phyloP scores from a whole-genome alignment of 1,140 invertebrate species.

The Eumaeus atala region DNA sequence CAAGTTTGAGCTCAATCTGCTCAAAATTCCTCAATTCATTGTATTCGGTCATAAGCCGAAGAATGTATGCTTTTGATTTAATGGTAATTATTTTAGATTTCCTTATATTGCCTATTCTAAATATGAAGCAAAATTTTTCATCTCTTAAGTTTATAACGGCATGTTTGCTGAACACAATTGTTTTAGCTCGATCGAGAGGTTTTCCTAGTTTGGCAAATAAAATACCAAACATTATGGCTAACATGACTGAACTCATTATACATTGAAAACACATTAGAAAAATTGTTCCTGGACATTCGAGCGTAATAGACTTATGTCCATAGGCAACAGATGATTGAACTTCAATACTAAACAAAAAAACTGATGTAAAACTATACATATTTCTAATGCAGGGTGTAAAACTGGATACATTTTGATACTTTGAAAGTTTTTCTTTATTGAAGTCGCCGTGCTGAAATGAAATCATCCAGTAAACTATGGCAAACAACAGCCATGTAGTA shows the following conservation, averaged over 20 bases:
- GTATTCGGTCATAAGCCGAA: constrained; percentile 83
- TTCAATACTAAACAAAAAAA: constrained; percentile 92
- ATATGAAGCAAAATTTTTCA: constrained; percentile 90
- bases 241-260: constrained; percentile 92
- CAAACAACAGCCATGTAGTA: constrained; percentile 91
- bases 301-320: constrained; percentile 81
- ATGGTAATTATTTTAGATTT: constrained; percentile 95
- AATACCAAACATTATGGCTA: constrained; percentile 80
- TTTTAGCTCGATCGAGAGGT: constrained; percentile 94
- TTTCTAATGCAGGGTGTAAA: constrained; percentile 89
- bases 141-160: constrained; percentile 89
- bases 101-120: constrained; percentile 94
- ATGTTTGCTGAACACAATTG: constrained; percentile 91
- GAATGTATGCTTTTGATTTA: constrained; percentile 86
- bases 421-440: constrained; percentile 78
- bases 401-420: constrained; percentile 73
- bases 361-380: constrained; percentile 87
- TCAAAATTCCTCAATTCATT: constrained; percentile 77
- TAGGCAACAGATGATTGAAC: constrained; percentile 92
- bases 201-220: constrained; percentile 96
- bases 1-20: constrained; percentile 82
- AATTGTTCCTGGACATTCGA: constrained; percentile 95
- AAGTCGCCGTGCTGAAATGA: constrained; percentile 92
- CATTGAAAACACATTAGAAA: constrained; percentile 97
- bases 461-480: constrained; percentile 91